These are phyloP conservation scores for Cosmia pyralina DNA, from an alignment of 2,888 invertebrate genomes.

Conservation along the genomic window DNA sequence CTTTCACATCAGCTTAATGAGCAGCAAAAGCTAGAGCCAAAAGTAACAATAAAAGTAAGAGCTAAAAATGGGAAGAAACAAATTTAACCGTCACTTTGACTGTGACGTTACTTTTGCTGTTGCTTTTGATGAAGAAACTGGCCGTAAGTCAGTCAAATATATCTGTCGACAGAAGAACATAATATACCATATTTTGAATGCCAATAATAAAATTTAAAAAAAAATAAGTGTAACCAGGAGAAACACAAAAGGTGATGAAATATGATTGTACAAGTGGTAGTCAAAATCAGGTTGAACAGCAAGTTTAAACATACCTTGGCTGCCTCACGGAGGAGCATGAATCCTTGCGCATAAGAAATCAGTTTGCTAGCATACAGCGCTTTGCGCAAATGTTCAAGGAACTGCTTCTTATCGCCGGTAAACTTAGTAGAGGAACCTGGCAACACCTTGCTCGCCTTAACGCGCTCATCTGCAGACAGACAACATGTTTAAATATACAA, in stretches of 20 bases:
- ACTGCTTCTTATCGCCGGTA: constrained; percentile 93
- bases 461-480: constrained; percentile 92
- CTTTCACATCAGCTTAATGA: too few species aligned
- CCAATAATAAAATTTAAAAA: too few species aligned
- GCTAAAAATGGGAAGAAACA: too few species aligned
- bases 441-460: constrained; percentile 94
- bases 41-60: too few species aligned
- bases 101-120: too few species aligned
- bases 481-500: neutral
- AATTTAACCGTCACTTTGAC: too few species aligned
- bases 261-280: too few species aligned
- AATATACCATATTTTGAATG: neutral
- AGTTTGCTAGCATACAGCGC: constrained; percentile 99
- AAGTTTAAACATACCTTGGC: constrained; percentile 91
- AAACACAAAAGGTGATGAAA: too few species aligned
- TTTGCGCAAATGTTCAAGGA: constrained; percentile 95
- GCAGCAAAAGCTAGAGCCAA: too few species aligned
- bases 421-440: constrained; percentile 92
- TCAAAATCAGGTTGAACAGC: too few species aligned
- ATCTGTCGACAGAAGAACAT: neutral
- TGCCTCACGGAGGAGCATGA: constrained; percentile 98
- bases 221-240: too few species aligned
- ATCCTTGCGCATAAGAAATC: constrained; percentile 99
- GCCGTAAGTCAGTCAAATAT: neutral
- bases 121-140: too few species aligned